Conservation (phyloP, 2,888 invertebrate species). For the Mimumesa dahlbomi region DNA sequence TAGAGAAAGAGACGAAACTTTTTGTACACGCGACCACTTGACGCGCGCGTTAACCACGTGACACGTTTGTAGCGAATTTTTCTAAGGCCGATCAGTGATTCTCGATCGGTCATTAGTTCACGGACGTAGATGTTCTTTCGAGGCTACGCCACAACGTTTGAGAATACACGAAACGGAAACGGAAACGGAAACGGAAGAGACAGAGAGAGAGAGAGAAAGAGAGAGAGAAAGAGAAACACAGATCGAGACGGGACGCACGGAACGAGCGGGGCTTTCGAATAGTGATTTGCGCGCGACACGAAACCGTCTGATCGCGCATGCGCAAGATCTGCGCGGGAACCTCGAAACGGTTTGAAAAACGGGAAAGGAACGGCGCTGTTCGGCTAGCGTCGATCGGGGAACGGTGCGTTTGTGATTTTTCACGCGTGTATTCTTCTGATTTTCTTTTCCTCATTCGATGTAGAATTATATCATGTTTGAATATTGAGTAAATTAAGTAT, state of each 20-base stretch:
- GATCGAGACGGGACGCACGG: not conserved
- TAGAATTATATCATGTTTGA: too few relatives aligned
- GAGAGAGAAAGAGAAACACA: not conserved
- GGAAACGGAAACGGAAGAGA: not conserved
- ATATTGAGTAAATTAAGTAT: too few relatives aligned
- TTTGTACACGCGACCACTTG: slow-evolving; percentile 39
- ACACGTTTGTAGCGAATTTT: slow-evolving; percentile 43
- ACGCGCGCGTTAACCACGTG: slow-evolving; percentile 26
- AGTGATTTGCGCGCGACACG: not conserved
- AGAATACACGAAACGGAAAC: not conserved
- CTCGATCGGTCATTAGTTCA: too few relatives aligned
- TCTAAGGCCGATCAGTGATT: slow-evolving; percentile 25
- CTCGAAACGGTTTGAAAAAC: not conserved
- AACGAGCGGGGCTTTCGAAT: not conserved
- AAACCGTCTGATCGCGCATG: not conserved
- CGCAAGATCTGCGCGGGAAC: not conserved
- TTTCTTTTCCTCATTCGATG: too few relatives aligned
- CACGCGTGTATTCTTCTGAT: too few relatives aligned
- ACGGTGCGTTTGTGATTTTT: slow-evolving; percentile 2
- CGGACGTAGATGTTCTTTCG: slow-evolving; percentile 37
- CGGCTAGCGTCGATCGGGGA: not conserved
- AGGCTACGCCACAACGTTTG: not conserved
- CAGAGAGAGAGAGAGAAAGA: slow-evolving; percentile 8
- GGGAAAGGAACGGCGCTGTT: not conserved
- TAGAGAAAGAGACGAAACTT: slow-evolving; percentile 29